These are phyloP conservation scores for Mobula birostris DNA, from an alignment of 2,113 vertebrate species.

Conservation along the genomic window DNA sequence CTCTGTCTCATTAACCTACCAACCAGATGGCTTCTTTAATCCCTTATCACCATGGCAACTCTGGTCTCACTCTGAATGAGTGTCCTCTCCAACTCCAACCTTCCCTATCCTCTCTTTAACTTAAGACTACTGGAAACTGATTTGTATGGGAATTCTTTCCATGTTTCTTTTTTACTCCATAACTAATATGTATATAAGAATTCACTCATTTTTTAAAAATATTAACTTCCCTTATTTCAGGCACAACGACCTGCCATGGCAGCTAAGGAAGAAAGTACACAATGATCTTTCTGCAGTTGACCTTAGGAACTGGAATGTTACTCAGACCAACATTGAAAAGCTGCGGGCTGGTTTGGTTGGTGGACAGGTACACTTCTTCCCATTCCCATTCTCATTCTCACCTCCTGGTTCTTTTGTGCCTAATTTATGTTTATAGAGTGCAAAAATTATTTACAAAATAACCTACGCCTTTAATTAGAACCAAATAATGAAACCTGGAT, in stretches of 20 bases:
- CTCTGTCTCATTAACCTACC: too few species aligned
- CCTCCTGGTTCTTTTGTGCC: too few species aligned
- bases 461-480: not conserved
- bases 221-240: not conserved
- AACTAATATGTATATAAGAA: not conserved
- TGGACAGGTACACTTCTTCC: not conserved
- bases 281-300: slow-evolving; percentile 24
- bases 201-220: not conserved
- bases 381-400: too few species aligned
- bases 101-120: too few species aligned
- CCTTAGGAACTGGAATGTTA: not conserved
- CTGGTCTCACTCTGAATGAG: too few species aligned
- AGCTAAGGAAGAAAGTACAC: not conserved
- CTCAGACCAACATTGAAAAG: slow-evolving; percentile 31
- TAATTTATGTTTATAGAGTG: too few species aligned
- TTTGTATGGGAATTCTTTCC: not conserved
- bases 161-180: not conserved
- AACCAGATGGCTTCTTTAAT: too few species aligned
- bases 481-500: not conserved
- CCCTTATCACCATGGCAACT: too few species aligned
- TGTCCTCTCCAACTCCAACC: too few species aligned
- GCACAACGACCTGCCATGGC: slow-evolving; percentile 27
- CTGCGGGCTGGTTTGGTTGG: slow-evolving; percentile 12
- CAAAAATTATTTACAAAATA: not conserved
- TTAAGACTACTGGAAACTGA: too few species aligned